phyloP scores from a whole-genome alignment of 2,113 vertebrate species.

The Trogon melanurus region DNA sequence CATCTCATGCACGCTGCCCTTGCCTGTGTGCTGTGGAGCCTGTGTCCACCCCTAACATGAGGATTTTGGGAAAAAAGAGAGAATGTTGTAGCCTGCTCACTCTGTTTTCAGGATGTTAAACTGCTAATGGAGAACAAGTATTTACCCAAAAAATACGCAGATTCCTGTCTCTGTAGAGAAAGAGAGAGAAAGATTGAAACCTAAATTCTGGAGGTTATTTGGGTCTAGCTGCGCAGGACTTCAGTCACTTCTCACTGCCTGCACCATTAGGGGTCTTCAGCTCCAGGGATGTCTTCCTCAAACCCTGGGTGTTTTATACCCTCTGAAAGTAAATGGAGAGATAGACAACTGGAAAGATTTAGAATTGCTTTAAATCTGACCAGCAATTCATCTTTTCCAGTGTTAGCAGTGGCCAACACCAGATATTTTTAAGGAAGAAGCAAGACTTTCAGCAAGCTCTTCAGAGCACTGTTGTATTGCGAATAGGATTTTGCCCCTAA shows the following conservation, averaged over 20 bases:
- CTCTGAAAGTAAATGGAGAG: not conserved
- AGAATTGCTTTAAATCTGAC: not conserved
- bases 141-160: not conserved
- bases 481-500: not conserved
- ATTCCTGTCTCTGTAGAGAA: not conserved
- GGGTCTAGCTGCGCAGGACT: not conserved
- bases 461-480: not conserved
- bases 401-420: not conserved
- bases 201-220: not conserved
- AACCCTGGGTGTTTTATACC: not conserved
- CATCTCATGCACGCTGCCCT: fast-evolving
- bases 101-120: not conserved
- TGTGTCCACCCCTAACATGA: not conserved
- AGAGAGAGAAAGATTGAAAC: not conserved
- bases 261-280: not conserved
- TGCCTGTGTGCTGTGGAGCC: fast-evolving
- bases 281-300: not conserved
- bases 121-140: not conserved
- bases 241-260: not conserved
- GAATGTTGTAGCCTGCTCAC: not conserved
- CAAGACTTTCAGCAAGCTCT: not conserved
- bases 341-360: not conserved
- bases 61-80: not conserved
- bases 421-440: not conserved
- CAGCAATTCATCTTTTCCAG: not conserved